phyloP scores from a whole-genome alignment of 2,888 invertebrate species.

The Arge pagana region DNA sequence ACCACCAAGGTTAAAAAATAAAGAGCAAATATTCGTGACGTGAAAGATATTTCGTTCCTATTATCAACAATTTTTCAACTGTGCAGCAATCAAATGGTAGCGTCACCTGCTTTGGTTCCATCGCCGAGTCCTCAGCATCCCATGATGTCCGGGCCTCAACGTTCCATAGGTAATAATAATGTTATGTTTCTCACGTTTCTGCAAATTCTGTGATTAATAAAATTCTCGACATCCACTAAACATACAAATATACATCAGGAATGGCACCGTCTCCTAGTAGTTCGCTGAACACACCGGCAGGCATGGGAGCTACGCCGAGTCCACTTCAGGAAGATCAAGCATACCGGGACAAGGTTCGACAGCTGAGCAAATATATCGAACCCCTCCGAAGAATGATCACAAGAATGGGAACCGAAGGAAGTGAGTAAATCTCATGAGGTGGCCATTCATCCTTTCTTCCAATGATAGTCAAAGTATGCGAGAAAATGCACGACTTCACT shows the following conservation, averaged over 20 bases:
- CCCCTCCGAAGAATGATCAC: conserved; percentile 90
- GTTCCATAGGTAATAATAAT: conserved; percentile 63
- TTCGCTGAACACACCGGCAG: conserved; percentile 78
- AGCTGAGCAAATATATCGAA: conserved; percentile 92
- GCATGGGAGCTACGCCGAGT: conserved; percentile 64
- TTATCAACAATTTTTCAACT: conserved; percentile 11
- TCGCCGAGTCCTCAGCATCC: conserved; percentile 71
- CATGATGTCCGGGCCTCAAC: conserved; percentile 65
- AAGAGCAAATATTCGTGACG: conserved; percentile 12
- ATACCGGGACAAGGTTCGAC: conserved; percentile 90
- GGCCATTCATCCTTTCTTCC: conserved; percentile 1
- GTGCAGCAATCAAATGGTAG: conserved; percentile 67
- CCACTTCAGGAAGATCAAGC: conserved; percentile 84
- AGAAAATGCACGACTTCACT: not conserved
- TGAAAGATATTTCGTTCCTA: conserved; percentile 16
- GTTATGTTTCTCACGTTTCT: no score
- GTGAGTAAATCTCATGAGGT: conserved; percentile 36
- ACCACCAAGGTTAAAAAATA: conserved; percentile 49
- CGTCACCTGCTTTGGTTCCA: conserved; percentile 71
- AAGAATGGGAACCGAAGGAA: conserved; percentile 81
- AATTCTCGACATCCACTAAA: conserved; percentile 25
- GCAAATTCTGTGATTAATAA: not conserved
- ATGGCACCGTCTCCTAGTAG: conserved; percentile 83
- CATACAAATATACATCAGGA: conserved; percentile 47
- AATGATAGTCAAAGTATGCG: not conserved